Evolutionary conservation across 2,888 invertebrate species (phyloP).

Genomic region (Penaeus monodon): DNA sequence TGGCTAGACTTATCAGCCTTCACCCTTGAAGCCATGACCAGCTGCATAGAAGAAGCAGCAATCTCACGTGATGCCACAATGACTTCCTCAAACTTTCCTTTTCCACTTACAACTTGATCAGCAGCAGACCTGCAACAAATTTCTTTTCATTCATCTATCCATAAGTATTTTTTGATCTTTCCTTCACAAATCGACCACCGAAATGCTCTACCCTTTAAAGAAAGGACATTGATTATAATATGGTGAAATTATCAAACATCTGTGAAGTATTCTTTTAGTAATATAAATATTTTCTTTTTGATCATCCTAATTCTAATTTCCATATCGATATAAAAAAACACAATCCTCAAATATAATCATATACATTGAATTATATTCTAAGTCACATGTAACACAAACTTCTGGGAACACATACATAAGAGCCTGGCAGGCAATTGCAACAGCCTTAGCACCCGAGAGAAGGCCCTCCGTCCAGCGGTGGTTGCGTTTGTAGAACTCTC

Average conservation of each 20-base stretch:
- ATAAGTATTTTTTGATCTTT: background rate
- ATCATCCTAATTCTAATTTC: too few species aligned
- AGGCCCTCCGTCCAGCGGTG: slow-evolving; percentile 99
- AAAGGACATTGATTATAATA: background rate
- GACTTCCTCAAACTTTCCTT: slow-evolving; percentile 90
- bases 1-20: slow-evolving; percentile 89
- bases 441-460: slow-evolving; percentile 97
- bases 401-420: slow-evolving; percentile 79
- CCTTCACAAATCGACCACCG: background rate
- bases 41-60: slow-evolving; percentile 94
- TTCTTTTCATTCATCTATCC: background rate
- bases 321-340: background rate
- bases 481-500: slow-evolving; percentile 97
- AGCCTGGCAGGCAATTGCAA: slow-evolving; percentile 94
- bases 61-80: slow-evolving; percentile 97
- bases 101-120: slow-evolving; percentile 87
- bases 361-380: background rate
- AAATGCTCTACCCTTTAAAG: background rate
- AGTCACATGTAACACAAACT: background rate
- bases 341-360: background rate
- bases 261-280: background rate
- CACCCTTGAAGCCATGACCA: slow-evolving; percentile 96
- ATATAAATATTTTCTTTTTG: background rate
- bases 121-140: slow-evolving; percentile 81
- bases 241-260: background rate